phyloP scores from a whole-genome alignment of 2,113 vertebrate genomes.

The Proteles cristata region DNA sequence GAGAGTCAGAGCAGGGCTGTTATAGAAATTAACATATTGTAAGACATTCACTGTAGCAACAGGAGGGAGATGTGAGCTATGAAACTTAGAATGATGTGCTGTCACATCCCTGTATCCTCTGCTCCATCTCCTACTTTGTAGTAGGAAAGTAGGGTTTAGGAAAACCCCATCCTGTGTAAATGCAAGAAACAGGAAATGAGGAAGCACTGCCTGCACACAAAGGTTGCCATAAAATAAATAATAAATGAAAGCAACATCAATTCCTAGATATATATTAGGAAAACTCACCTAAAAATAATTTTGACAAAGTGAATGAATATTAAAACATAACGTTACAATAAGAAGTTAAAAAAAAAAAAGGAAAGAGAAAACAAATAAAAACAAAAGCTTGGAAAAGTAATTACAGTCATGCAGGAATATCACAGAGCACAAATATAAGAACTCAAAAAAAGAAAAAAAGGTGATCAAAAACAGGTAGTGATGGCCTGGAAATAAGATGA shows the following conservation, averaged over 20 bases:
- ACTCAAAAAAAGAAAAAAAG: background rate
- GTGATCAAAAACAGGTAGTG: background rate
- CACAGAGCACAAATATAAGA: background rate
- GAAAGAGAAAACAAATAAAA: background rate
- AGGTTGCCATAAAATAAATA: background rate
- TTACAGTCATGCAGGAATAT: background rate
- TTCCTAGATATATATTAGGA: background rate
- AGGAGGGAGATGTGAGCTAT: background rate
- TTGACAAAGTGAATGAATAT: constrained; percentile 17
- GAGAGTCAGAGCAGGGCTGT: background rate
- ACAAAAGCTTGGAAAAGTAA: background rate
- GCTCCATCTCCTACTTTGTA: background rate
- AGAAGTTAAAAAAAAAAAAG: background rate
- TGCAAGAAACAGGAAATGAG: background rate
- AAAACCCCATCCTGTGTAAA: background rate
- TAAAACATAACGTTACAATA: background rate
- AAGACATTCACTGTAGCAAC: background rate
- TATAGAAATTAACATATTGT: background rate
- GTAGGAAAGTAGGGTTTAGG: too few relatives aligned
- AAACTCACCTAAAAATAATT: constrained; percentile 3
- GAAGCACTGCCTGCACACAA: background rate
- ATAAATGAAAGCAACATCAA: background rate
- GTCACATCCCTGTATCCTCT: background rate
- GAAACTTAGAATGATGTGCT: background rate
- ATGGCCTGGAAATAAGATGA: background rate